A percentile compares a stretch with the other conserved stretches of the same genome.
Conservation (phyloP, 2,888 invertebrate species). For the Dione vanillae region DNA sequence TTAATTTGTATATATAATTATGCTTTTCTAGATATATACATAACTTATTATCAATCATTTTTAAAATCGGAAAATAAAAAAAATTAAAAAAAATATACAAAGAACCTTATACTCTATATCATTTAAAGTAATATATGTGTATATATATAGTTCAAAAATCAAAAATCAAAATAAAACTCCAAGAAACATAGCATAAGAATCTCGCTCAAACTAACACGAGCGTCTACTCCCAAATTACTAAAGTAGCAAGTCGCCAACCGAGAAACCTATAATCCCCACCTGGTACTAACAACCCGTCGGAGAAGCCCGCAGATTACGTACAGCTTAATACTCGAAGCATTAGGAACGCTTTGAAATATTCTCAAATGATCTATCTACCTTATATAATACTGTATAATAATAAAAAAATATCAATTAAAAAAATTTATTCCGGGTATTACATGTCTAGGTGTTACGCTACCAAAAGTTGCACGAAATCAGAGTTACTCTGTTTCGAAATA, state of each 20-base stretch:
- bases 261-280: constrained; percentile 51
- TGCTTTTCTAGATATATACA: too few species aligned
- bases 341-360: constrained; percentile 54
- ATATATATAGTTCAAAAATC: neutral
- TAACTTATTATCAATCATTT: too few species aligned
- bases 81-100: too few species aligned
- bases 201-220: constrained; percentile 11
- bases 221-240: constrained; percentile 7
- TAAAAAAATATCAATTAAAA: constrained; percentile 14
- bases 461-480: too few species aligned
- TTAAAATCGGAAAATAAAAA: too few species aligned
- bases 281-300: constrained; percentile 51
- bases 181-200: neutral
- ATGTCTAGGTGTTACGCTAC: too few species aligned
- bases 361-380: neutral
- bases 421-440: too few species aligned
- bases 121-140: neutral
- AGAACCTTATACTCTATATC: too few species aligned
- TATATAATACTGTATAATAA: constrained; percentile 1
- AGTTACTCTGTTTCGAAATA: too few species aligned
- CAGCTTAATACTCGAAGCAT: constrained; percentile 64
- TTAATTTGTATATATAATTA: too few species aligned
- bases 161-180: neutral
- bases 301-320: constrained; percentile 59
- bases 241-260: constrained; percentile 37